Conservation (phyloP, 2,113 vertebrate genomes). For the Hippolais icterina region DNA sequence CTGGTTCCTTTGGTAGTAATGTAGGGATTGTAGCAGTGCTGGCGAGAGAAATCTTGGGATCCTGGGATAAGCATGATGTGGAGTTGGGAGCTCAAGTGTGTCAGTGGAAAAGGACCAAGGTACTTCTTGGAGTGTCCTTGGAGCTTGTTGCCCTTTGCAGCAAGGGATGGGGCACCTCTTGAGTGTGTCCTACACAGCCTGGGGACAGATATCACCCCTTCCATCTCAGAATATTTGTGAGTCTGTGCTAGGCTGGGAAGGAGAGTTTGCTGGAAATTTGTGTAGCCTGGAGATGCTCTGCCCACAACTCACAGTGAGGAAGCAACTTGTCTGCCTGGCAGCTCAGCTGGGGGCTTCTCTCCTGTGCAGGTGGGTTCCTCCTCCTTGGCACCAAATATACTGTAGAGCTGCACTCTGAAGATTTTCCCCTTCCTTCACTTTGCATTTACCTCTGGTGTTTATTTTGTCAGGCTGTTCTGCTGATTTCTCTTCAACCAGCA, state of each 20-base stretch:
- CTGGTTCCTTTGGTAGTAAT: neutral
- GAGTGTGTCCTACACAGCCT: accelerated
- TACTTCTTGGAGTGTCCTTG: neutral
- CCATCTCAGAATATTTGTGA: neutral
- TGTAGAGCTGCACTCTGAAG: neutral
- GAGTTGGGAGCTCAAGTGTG: neutral
- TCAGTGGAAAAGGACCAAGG: neutral
- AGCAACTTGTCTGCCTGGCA: neutral
- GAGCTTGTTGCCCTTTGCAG: neutral
- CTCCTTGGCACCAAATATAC: neutral
- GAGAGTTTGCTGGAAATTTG: neutral
- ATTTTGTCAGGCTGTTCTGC: neutral
- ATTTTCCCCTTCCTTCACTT: neutral
- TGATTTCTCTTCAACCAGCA: neutral
- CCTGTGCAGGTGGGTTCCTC: neutral
- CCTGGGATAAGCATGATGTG: neutral
- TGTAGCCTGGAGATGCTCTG: neutral
- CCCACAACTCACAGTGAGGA: neutral
- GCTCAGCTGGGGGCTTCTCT: neutral
- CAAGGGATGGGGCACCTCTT: neutral
- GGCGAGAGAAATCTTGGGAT: neutral
- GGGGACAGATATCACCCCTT: neutral
- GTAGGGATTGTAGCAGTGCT: neutral
- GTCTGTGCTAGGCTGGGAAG: neutral
- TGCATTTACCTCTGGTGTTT: neutral